Percentiles rank a stretch among this genome's conserved stretches.
phyloP scores from a whole-genome alignment of 2,113 vertebrate genomes.

The Numida meleagris region DNA sequence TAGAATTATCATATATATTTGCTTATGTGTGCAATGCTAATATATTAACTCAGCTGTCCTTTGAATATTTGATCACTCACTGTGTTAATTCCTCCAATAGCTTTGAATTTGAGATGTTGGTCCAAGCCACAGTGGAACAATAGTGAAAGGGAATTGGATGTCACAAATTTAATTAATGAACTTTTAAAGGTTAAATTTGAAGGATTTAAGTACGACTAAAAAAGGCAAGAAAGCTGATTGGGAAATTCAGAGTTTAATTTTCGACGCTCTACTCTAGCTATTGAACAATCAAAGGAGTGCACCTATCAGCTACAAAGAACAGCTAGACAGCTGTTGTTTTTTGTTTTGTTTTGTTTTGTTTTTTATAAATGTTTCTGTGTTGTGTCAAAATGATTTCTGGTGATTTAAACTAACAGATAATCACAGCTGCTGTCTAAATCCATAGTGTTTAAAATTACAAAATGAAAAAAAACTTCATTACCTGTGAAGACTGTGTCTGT shows the following conservation, averaged over 20 bases:
- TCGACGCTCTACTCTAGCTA: slow-evolving; percentile 80
- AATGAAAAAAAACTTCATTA: slow-evolving; percentile 97
- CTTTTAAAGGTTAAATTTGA: slow-evolving; percentile 53
- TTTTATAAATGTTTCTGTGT: slow-evolving; percentile 97
- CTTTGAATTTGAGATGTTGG: slow-evolving; percentile 69
- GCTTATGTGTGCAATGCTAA: slow-evolving; percentile 78
- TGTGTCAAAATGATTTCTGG: slow-evolving; percentile 99
- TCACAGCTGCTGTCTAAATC: slow-evolving; percentile 99
- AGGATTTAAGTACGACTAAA: slow-evolving; percentile 66
- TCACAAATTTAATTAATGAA: slow-evolving; percentile 59
- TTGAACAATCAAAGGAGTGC: slow-evolving; percentile 94
- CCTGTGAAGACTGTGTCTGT: slow-evolving; percentile 99
- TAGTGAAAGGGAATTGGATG: slow-evolving; percentile 33
- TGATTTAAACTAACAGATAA: slow-evolving; percentile 98
- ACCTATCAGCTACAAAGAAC: slow-evolving; percentile 94
- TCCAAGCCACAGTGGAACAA: slow-evolving; percentile 48
- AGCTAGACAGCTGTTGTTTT: slow-evolving; percentile 90
- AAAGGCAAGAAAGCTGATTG: slow-evolving; percentile 58
- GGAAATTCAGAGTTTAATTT: slow-evolving; percentile 74
- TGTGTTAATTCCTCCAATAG: slow-evolving; percentile 61
- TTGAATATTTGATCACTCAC: slow-evolving; percentile 67
- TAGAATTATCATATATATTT: slow-evolving; percentile 75
- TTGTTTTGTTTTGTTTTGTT: slow-evolving; percentile 57
- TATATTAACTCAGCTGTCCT: slow-evolving; percentile 76
- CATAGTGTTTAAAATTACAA: slow-evolving; percentile 98